Conservation (phyloP, 2,113 vertebrate genomes). For the Solea senegalensis region DNA sequence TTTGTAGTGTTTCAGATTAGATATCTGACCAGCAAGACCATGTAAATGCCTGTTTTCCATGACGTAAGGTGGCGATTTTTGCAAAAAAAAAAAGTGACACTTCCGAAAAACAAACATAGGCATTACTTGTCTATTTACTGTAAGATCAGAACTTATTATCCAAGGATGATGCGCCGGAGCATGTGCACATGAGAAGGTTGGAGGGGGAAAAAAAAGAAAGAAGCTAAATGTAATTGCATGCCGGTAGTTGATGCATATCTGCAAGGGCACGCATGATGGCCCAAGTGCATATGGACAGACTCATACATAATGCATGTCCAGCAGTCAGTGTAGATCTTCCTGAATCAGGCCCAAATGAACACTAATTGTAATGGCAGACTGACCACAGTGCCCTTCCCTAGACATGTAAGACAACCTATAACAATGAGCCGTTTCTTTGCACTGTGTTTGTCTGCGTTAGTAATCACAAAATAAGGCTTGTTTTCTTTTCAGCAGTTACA, state of each 20-base stretch:
- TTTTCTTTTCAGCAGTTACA: slow-evolving; percentile 26
- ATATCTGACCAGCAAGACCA: neutral
- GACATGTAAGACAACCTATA: slow-evolving; percentile 47
- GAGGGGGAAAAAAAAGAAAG: slow-evolving; percentile 9
- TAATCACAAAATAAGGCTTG: slow-evolving; percentile 31
- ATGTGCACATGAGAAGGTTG: slow-evolving; percentile 33
- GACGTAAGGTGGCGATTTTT: too few relatives aligned
- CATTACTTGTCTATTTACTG: neutral
- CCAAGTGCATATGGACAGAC: slow-evolving; percentile 90
- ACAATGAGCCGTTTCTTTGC: slow-evolving; percentile 27
- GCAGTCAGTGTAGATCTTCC: slow-evolving; percentile 86
- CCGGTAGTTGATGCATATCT: slow-evolving; percentile 68
- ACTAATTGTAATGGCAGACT: slow-evolving; percentile 91
- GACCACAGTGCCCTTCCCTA: slow-evolving; percentile 69
- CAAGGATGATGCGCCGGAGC: slow-evolving; percentile 15
- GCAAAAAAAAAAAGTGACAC: too few relatives aligned
- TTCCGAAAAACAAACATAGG: too few relatives aligned
- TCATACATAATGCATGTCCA: slow-evolving; percentile 95
- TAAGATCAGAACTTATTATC: slow-evolving; percentile 7
- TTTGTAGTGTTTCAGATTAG: neutral
- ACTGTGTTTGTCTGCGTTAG: slow-evolving; percentile 34
- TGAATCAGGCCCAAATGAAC: slow-evolving; percentile 86
- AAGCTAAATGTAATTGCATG: slow-evolving; percentile 68
- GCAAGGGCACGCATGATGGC: slow-evolving; percentile 91
- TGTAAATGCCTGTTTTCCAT: too few relatives aligned